Conservation (phyloP, 2,888 invertebrate genomes). For the Tolmerus cingulatus region DNA sequence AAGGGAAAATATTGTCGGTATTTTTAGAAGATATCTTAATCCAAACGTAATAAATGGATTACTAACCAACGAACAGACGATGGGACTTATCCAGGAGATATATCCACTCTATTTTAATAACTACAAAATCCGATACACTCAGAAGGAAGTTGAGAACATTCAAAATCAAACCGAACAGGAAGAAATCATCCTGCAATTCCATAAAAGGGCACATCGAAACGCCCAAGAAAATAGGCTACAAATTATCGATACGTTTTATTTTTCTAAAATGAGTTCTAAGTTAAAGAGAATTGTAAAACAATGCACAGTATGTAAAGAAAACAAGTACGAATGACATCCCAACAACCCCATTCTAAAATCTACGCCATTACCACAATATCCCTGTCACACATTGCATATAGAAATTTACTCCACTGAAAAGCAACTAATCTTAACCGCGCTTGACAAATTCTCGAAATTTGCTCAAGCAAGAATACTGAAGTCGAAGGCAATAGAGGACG, state of each 20-base stretch:
- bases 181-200: neutral
- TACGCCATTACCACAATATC: no score
- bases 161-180: conserved; percentile 2
- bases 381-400: no score
- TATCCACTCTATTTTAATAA: no score
- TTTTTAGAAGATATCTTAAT: no score
- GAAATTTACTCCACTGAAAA: neutral
- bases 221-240: no score
- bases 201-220: neutral
- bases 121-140: neutral
- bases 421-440: conserved; percentile 43
- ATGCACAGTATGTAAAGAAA: conserved; percentile 30
- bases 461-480: conserved; percentile 35
- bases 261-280: neutral
- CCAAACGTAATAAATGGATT: no score
- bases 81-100: no score
- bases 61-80: no score
- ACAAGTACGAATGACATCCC: no score
- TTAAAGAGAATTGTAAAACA: neutral
- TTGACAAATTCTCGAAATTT: conserved; percentile 47
- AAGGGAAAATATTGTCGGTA: no score
- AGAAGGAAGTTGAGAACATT: neutral
- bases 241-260: conserved; percentile 5
- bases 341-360: no score
- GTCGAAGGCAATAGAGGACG: conserved; percentile 43